These are phyloP conservation scores for Arremon brunneinucha DNA, from an alignment of 2,797 vertebrate genomes.

Conservation along the genomic window DNA sequence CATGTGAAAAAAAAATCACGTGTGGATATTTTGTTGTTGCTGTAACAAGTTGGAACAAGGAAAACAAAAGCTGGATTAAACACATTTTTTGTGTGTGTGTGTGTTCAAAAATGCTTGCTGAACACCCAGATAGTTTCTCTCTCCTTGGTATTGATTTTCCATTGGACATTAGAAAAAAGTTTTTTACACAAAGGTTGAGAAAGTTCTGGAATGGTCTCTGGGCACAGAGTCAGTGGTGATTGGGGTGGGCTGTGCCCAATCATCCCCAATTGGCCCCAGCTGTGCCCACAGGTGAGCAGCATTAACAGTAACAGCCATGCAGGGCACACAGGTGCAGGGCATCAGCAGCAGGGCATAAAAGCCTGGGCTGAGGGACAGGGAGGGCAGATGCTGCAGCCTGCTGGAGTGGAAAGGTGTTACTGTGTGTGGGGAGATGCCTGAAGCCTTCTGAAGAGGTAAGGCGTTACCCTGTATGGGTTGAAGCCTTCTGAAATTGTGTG, in stretches of 20 bases:
- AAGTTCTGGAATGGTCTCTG: too few species aligned
- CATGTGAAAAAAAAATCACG: not conserved
- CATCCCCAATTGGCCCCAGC: too few species aligned
- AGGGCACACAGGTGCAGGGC: too few species aligned
- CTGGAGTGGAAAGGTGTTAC: not conserved
- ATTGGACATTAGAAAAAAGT: not conserved
- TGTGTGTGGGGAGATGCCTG: not conserved
- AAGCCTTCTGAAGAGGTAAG: not conserved
- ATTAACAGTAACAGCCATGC: too few species aligned
- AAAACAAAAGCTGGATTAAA: not conserved
- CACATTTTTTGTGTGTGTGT: not conserved
- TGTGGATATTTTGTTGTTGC: not conserved
- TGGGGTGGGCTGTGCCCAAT: too few species aligned
- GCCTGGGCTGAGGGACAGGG: too few species aligned
- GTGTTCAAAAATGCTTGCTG: not conserved
- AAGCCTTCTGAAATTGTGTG: not conserved
- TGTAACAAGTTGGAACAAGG: not conserved
- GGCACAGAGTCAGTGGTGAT: too few species aligned
- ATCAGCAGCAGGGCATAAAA: too few species aligned
- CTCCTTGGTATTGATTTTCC: not conserved
- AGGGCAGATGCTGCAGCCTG: too few species aligned
- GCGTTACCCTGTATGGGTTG: fast-evolving
- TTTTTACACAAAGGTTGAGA: too few species aligned
- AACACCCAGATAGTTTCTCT: not conserved
- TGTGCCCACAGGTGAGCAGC: too few species aligned